Evolutionary conservation across 2,797 vertebrate species (phyloP), one percentile per base, ranked within the genome.

Genomic region (Chaetodon trifasciatus): DNA sequence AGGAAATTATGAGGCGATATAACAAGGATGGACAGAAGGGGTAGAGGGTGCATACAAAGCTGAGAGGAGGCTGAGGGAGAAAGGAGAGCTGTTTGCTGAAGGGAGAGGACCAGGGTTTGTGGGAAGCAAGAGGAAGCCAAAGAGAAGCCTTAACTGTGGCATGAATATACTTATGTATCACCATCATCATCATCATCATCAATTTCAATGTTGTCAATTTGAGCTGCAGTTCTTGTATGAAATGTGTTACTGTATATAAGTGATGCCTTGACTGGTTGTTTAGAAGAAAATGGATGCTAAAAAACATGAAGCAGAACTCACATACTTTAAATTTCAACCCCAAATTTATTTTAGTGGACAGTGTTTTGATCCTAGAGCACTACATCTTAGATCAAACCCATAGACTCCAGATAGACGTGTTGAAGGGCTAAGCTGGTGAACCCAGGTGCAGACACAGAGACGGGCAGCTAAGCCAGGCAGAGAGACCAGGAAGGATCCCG

Each of bases 1-100:
- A 74, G 53, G 60, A 63, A 69, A 77, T 67, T 75, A 79, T 35
- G 76, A 74, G 62, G 74, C 69, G 6, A 39, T 46, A 28, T 61
- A 35, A 71, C 17, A 74, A 81, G 66, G 68, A 76, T 56, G 37
- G 64, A 78, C 37, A 37, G 39, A 40, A 16, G 19, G 56, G 52
- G 47, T 11, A 13, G 56, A 67, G 50, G 63, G 56, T 61, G 32
- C 0, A 10, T 52, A 82, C 47, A 68, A 77, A 70, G 72, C 68
- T 68, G 65, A 82, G 56, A 65, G 76, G 74, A 58, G 66, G 35
- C 32, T 47, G 58, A 50, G 35, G 24, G 63, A 60, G 73, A 58
- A 46, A 44, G n/a, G 57, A 35, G 70, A 63, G 37, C 46, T 74
- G 66, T 67, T 56, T 67, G 53, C 42, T 67, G 72, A 61, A 6